These are phyloP conservation scores for Helarctos malayanus DNA, from an alignment of 2,797 vertebrate species.

Conservation along the genomic window DNA sequence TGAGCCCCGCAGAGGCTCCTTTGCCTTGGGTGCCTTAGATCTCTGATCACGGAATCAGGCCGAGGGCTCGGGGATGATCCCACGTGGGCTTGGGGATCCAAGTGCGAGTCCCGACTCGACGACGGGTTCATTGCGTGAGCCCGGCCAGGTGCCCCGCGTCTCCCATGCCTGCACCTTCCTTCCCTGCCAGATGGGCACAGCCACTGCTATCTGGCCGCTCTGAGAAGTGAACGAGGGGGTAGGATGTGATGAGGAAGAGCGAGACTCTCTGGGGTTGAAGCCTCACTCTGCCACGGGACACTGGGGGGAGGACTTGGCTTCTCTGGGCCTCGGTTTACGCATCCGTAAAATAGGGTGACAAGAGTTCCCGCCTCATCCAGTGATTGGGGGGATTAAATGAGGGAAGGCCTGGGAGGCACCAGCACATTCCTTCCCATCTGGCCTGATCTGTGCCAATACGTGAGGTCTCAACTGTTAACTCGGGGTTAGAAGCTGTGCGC, in stretches of 20 bases:
- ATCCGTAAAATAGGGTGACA: not conserved
- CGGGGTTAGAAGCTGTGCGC: not conserved
- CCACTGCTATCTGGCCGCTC: fast-evolving
- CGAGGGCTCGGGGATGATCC: not conserved
- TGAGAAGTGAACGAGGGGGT: not conserved
- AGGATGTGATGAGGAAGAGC: not conserved
- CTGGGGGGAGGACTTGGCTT: not conserved
- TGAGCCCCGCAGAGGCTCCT: not conserved
- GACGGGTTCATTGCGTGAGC: not conserved
- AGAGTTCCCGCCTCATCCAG: not conserved
- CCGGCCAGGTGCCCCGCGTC: fast-evolving
- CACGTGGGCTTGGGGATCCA: not conserved
- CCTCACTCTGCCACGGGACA: not conserved
- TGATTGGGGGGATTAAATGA: not conserved
- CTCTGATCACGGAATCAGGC: not conserved
- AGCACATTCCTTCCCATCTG: not conserved
- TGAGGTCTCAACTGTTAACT: not conserved
- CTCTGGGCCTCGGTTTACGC: not conserved
- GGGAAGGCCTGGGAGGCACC: not conserved
- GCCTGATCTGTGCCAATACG: not conserved
- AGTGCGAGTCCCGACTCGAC: not conserved
- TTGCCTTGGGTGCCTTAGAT: not conserved
- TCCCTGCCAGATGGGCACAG: constrained; percentile 2
- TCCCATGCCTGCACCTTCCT: not conserved
- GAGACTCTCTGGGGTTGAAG: not conserved